Conservation (phyloP, 2,113 vertebrate genomes). For the Oreochromis aureus region DNA sequence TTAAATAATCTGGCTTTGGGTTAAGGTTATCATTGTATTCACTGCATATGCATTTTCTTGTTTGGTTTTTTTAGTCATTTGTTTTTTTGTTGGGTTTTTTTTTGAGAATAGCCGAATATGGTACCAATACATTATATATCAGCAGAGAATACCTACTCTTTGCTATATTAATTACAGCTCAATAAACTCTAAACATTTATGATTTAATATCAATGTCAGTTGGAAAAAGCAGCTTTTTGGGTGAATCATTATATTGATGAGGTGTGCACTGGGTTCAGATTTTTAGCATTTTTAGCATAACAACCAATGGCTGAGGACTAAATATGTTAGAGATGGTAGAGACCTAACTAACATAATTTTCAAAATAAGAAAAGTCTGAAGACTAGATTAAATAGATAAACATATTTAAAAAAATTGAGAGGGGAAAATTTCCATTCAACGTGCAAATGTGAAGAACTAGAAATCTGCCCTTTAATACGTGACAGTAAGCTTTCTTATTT, state of each 20-base stretch:
- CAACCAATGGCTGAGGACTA: not conserved
- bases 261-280: not conserved
- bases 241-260: not conserved
- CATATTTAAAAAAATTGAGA: not conserved
- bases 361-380: not conserved
- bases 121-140: not conserved
- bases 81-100: not conserved
- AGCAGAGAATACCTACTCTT: not conserved
- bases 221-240: not conserved
- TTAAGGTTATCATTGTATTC: not conserved
- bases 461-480: constrained; percentile 20
- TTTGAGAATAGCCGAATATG: not conserved
- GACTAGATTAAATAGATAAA: not conserved
- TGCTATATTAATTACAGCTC: not conserved
- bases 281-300: not conserved
- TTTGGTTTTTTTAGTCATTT: not conserved
- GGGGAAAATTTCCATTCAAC: constrained; percentile 7
- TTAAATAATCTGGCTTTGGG: not conserved
- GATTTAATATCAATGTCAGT: not conserved
- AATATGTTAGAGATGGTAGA: not conserved
- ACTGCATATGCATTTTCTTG: not conserved
- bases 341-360: constrained; percentile 7
- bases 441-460: not conserved
- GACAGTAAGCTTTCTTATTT: constrained; percentile 19
- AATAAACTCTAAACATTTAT: not conserved